These are phyloP conservation scores for Portevinia maculata DNA, from an alignment of 2,888 invertebrate genomes.

Conservation along the genomic window DNA sequence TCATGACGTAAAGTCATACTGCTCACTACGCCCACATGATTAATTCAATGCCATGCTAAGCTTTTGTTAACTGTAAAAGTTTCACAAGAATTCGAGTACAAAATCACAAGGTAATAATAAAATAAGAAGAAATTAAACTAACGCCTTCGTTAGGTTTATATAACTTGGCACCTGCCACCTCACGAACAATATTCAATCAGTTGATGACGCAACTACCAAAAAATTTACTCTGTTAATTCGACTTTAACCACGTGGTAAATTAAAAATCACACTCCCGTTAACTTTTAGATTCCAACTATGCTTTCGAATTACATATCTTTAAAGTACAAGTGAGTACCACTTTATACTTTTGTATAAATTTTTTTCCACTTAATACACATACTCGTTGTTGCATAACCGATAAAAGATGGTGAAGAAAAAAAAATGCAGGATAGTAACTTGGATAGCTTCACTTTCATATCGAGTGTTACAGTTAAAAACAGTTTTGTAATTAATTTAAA, in stretches of 20 bases:
- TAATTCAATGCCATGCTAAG: conserved; percentile 16
- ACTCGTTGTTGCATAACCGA: conserved; percentile 58
- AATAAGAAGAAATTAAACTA: conserved; percentile 45
- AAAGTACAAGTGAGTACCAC: not conserved
- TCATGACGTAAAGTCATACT: conserved; percentile 22
- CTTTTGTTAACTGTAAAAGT: not conserved
- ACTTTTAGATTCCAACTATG: not conserved
- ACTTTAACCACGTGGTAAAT: conserved; percentile 56
- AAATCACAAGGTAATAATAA: conserved; percentile 36
- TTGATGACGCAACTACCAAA: conserved; percentile 53
- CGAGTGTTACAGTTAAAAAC: no score
- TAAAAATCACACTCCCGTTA: conserved; percentile 20
- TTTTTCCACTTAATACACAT: conserved; percentile 34
- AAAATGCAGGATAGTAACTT: not conserved
- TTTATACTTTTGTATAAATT: not conserved
- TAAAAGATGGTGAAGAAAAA: conserved; percentile 18
- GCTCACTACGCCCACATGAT: conserved; percentile 31
- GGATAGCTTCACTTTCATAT: not conserved
- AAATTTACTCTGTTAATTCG: conserved; percentile 6
- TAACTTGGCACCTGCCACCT: conserved; percentile 49
- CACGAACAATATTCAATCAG: conserved; percentile 30
- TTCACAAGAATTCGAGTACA: not conserved
- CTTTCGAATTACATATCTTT: not conserved
- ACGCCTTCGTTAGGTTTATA: conserved; percentile 47
- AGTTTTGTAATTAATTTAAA: no score